Conservation (phyloP, 2,888 invertebrate genomes). For the Rhyacophila evoluta region DNA sequence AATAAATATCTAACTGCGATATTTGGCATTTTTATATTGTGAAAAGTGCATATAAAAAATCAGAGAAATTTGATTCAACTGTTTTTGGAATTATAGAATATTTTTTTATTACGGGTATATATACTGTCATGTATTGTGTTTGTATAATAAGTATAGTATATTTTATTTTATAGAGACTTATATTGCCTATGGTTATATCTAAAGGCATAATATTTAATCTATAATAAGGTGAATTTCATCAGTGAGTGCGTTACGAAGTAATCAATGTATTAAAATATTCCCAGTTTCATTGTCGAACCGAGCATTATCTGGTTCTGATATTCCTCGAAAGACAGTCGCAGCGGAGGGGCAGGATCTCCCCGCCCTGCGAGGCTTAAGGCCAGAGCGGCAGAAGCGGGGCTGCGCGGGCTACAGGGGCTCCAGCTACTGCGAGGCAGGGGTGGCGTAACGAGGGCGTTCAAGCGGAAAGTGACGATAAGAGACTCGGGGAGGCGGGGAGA, state of each 20-base stretch:
- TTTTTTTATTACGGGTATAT: too few relatives aligned
- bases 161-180: too few relatives aligned
- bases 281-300: neutral
- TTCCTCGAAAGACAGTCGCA: constrained; percentile 14
- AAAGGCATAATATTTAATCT: too few relatives aligned
- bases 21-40: too few relatives aligned
- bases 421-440: constrained; percentile 54
- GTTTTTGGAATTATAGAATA: too few relatives aligned
- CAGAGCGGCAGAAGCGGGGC: constrained; percentile 25
- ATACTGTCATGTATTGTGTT: too few relatives aligned
- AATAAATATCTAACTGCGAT: too few relatives aligned
- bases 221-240: neutral
- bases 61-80: too few relatives aligned
- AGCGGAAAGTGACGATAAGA: constrained; percentile 71
- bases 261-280: constrained; percentile 2
- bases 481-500: constrained; percentile 43
- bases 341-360: neutral
- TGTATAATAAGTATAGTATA: too few relatives aligned
- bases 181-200: too few relatives aligned
- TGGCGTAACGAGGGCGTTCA: constrained; percentile 68
- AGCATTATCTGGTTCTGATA: constrained; percentile 31
- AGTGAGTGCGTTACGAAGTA: neutral
- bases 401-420: neutral
- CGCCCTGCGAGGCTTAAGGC: constrained; percentile 2
- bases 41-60: too few relatives aligned